phyloP scores from a whole-genome alignment of 2,888 invertebrate species.

The Apamea sordens region DNA sequence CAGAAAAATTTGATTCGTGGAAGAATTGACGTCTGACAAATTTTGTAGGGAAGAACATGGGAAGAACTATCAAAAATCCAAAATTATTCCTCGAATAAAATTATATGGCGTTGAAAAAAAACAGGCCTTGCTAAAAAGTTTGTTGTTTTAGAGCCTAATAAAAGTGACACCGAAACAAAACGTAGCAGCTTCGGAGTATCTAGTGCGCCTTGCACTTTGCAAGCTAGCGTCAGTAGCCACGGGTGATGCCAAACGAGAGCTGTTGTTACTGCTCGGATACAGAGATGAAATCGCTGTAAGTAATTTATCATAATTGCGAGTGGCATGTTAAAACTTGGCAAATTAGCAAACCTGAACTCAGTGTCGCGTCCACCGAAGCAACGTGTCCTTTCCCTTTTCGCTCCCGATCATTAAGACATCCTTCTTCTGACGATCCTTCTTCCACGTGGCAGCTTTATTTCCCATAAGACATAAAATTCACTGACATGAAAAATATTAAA shows the following conservation, averaged over 20 bases:
- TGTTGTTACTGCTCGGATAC: slow-evolving; percentile 72
- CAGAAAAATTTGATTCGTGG: too few relatives aligned
- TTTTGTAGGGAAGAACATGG: too few relatives aligned
- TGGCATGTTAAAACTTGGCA: background rate
- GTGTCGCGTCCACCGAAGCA: too few relatives aligned
- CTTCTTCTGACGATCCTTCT: background rate
- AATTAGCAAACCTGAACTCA: too few relatives aligned
- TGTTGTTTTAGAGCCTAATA: slow-evolving; percentile 69
- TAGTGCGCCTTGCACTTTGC: slow-evolving; percentile 74
- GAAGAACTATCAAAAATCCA: too few relatives aligned
- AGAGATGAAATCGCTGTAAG: slow-evolving; percentile 63
- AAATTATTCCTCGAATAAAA: too few relatives aligned
- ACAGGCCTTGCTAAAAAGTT: background rate
- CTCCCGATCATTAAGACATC: background rate
- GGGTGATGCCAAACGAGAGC: slow-evolving; percentile 70
- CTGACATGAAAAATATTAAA: too few relatives aligned
- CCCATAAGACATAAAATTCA: background rate
- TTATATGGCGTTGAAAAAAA: too few relatives aligned
- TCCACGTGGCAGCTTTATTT: background rate
- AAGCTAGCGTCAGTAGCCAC: slow-evolving; percentile 74
- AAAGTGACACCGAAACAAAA: slow-evolving; percentile 64
- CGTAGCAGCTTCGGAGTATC: slow-evolving; percentile 72
- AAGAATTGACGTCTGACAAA: too few relatives aligned
- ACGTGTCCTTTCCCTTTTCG: too few relatives aligned
- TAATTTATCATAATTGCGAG: background rate